A percentile compares a stretch with the other conserved stretches of the same genome.
Conservation (phyloP, 2,797 vertebrate species). For the Enteromius fasciolatus region DNA sequence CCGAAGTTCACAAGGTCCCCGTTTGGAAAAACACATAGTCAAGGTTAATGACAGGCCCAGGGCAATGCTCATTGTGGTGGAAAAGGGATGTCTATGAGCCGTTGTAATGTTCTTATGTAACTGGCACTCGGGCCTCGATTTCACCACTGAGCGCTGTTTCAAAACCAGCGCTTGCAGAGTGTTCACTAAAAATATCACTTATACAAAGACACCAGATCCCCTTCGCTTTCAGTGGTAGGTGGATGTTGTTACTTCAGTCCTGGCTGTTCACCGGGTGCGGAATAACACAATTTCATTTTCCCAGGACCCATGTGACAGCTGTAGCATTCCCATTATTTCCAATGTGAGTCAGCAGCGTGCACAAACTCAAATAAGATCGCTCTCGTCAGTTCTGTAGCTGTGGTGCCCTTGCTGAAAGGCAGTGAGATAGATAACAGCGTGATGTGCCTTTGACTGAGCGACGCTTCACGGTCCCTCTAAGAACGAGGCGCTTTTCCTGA, state of each 20-base stretch:
- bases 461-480: slow-evolving; percentile 14
- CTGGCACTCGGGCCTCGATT: slow-evolving; percentile 59
- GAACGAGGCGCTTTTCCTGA: slow-evolving; percentile 12
- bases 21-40: slow-evolving; percentile 71
- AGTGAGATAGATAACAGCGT: slow-evolving; percentile 24
- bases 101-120: slow-evolving; percentile 77
- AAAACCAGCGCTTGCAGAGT: slow-evolving; percentile 23
- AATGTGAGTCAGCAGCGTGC: slow-evolving; percentile 24
- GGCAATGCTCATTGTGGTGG: slow-evolving; percentile 61
- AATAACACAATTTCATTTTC: slow-evolving; percentile 42
- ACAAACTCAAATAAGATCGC: not conserved
- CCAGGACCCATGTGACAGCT: not conserved
- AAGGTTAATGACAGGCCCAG: slow-evolving; percentile 78
- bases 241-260: not conserved
- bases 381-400: not conserved
- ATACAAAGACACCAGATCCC: slow-evolving; percentile 27
- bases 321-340: slow-evolving; percentile 49
- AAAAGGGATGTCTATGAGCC: slow-evolving; percentile 39
- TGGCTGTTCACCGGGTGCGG: slow-evolving; percentile 7
- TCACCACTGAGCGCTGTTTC: slow-evolving; percentile 58
- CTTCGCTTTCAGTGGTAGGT: slow-evolving; percentile 19
- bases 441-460: slow-evolving; percentile 34
- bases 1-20: slow-evolving; percentile 53
- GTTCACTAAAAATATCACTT: slow-evolving; percentile 50
- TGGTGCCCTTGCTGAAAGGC: slow-evolving; percentile 42